Percentiles rank a stretch among this genome's conserved stretches.
Evolutionary conservation across 2,113 vertebrate species (phyloP).

Genomic region (Salvator merianae): DNA sequence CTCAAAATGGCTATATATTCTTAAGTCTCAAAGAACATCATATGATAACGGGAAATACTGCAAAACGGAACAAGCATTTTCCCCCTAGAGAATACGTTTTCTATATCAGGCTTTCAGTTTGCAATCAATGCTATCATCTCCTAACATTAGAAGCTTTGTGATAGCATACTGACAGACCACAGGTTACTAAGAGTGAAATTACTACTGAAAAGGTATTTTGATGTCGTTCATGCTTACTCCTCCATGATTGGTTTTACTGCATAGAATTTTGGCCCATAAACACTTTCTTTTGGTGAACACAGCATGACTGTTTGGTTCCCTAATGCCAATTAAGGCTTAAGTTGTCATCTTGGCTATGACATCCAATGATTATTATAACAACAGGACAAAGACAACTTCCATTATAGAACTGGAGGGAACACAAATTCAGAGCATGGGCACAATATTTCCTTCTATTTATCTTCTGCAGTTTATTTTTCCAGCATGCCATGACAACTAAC

Average conservation of each 20-base stretch:
- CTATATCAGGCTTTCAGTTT: background rate
- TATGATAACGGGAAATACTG: constrained; percentile 4
- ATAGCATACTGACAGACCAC: background rate
- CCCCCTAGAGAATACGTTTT: background rate
- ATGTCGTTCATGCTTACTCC: background rate
- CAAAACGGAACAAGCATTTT: background rate
- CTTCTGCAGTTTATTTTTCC: background rate
- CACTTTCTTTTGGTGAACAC: background rate
- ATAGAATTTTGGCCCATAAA: background rate
- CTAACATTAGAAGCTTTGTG: constrained; percentile 12
- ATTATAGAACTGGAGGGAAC: constrained; percentile 6
- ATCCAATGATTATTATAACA: constrained; percentile 25
- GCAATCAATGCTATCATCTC: constrained; percentile 15
- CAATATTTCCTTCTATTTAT: background rate
- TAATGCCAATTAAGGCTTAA: constrained; percentile 29
- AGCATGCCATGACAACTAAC: background rate
- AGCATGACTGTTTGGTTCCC: constrained; percentile 7
- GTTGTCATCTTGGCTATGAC: constrained; percentile 19
- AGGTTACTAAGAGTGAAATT: background rate
- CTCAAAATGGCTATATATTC: constrained; percentile 3
- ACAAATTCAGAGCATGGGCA: background rate
- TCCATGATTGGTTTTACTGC: constrained; percentile 14
- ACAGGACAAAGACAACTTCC: constrained; percentile 17
- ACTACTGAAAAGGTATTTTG: background rate
- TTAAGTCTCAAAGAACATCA: constrained; percentile 1